Conservation (phyloP, 2,113 vertebrate genomes). For the Notothenia rossii region DNA sequence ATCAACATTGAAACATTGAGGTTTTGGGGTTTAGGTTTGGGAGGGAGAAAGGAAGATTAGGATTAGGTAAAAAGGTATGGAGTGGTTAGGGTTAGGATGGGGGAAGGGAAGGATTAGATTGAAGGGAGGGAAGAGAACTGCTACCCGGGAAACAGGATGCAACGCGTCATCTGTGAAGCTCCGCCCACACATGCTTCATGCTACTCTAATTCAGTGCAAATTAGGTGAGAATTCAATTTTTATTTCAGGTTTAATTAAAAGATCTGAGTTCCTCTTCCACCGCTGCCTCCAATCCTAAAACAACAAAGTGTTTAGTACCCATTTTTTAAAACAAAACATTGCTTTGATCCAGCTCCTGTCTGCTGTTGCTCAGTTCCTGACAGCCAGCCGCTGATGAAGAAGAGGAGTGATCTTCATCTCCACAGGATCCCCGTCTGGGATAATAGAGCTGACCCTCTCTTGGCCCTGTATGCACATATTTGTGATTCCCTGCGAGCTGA, state of each 20-base stretch:
- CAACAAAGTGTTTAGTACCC: neutral
- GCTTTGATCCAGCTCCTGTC: neutral
- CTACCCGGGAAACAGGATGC: too few species aligned
- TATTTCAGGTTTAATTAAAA: neutral
- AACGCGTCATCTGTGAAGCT: too few species aligned
- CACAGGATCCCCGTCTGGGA: slow-evolving; percentile 35
- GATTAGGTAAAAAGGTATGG: too few species aligned
- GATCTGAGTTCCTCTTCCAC: too few species aligned
- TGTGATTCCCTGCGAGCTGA: slow-evolving; percentile 68
- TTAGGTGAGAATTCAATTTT: neutral
- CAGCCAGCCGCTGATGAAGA: slow-evolving; percentile 5
- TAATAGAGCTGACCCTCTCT: slow-evolving; percentile 66
- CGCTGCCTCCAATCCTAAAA: too few species aligned
- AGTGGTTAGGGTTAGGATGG: too few species aligned
- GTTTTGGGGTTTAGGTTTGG: too few species aligned
- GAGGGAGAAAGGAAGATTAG: too few species aligned
- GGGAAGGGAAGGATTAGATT: too few species aligned
- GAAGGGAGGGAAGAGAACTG: too few species aligned
- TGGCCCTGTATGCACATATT: slow-evolving; percentile 79
- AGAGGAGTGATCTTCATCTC: slow-evolving; percentile 29
- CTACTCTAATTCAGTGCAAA: neutral
- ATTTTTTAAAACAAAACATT: neutral
- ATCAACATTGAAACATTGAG: too few species aligned
- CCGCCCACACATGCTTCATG: too few species aligned
- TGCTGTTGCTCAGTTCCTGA: neutral